These are phyloP conservation scores for Melanotaenia nigrans DNA, from an alignment of 2,797 vertebrate species.

Conservation along the genomic window DNA sequence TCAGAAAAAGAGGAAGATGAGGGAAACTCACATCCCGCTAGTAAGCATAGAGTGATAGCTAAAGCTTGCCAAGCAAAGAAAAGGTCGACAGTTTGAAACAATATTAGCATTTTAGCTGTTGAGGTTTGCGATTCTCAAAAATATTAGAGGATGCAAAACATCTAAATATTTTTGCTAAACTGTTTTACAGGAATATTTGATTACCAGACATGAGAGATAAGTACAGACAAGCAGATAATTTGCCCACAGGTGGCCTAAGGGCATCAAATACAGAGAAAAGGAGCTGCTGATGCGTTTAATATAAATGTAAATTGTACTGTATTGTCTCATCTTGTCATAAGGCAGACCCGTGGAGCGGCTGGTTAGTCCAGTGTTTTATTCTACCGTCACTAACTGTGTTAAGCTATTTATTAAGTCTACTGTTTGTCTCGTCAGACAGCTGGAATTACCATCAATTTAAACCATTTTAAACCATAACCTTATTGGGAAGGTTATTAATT, in stretches of 20 bases:
- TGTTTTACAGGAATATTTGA: conserved; percentile 10
- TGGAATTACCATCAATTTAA: not conserved
- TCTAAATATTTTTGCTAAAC: conserved; percentile 7
- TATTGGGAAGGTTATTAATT: not conserved
- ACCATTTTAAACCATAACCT: not conserved
- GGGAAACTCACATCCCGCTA: conserved; percentile 16
- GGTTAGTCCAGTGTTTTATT: not conserved
- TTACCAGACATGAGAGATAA: not conserved
- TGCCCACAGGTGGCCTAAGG: not conserved
- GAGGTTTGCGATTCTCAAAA: conserved; percentile 5
- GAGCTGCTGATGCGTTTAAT: not conserved
- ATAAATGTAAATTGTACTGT: not conserved
- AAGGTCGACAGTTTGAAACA: conserved; percentile 18
- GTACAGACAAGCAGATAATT: conserved; percentile 6
- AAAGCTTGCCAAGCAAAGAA: conserved; percentile 19
- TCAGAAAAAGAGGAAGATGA: conserved; percentile 45
- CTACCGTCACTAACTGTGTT: not conserved
- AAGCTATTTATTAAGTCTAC: not conserved
- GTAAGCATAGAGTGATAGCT: conserved; percentile 11
- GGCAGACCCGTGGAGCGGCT: not conserved
- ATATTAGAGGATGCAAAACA: not conserved
- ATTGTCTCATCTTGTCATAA: not conserved
- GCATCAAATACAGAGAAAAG: not conserved
- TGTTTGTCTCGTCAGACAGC: not conserved
- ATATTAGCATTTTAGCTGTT: not conserved